Conservation (phyloP, 1,140 invertebrate species). For the Dreissena polymorpha region DNA sequence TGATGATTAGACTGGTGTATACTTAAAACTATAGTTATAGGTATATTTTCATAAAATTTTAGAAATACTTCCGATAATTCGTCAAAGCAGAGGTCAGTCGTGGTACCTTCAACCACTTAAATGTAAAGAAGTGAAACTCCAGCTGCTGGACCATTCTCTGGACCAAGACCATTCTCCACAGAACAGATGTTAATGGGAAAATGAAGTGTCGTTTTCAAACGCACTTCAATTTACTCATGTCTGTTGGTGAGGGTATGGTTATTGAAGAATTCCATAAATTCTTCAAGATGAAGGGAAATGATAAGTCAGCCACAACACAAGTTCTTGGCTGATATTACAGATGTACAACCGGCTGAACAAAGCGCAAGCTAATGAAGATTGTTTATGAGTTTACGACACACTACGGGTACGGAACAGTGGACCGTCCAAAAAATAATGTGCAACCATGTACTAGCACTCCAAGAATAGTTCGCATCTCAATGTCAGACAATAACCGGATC, state of each 20-base stretch:
- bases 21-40: too few species aligned
- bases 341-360: slow-evolving; percentile 16
- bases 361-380: not conserved
- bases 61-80: slow-evolving; percentile 14
- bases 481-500: too few species aligned
- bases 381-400: too few species aligned
- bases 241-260: slow-evolving; percentile 8
- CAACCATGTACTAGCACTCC: too few species aligned
- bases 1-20: too few species aligned
- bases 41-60: not conserved
- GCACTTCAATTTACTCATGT: slow-evolving; percentile 12
- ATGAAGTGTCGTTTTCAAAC: slow-evolving; percentile 15
- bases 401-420: too few species aligned
- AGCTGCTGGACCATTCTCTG: too few species aligned
- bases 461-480: too few species aligned
- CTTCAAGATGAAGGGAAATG: slow-evolving; percentile 7
- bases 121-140: too few species aligned
- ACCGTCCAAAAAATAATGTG: too few species aligned
- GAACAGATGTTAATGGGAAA: slow-evolving; percentile 27
- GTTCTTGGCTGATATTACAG: not conserved
- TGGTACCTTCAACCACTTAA: slow-evolving; percentile 19
- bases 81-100: not conserved
- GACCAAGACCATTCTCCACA: slow-evolving; percentile 20
- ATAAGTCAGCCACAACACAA: slow-evolving; percentile 24
- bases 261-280: slow-evolving; percentile 7